phyloP scores from a whole-genome alignment of 1,140 invertebrate species.

The Nephotettix cincticeps region DNA sequence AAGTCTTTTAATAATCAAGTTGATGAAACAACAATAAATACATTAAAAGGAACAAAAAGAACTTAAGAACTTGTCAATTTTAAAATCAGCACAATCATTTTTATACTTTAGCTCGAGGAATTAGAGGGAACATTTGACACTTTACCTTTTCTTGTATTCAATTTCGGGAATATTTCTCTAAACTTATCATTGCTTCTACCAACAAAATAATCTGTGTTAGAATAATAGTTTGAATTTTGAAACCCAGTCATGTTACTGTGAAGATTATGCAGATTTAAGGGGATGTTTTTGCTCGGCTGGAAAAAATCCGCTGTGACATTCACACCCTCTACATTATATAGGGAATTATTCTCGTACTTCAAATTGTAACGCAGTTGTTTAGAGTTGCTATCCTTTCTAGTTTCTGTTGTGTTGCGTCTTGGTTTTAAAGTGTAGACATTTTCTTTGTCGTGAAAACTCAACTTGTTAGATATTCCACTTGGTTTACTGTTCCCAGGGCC shows the following conservation, averaged over 20 bases:
- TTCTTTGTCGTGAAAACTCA: background rate
- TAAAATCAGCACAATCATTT: too few species aligned
- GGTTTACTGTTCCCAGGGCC: background rate
- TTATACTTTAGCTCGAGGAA: background rate
- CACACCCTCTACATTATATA: background rate
- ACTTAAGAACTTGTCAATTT: too few species aligned
- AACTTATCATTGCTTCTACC: conserved; percentile 16
- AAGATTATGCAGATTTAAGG: background rate
- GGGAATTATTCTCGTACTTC: background rate
- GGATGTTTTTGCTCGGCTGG: background rate
- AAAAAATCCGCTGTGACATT: conserved; percentile 8
- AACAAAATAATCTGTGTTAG: background rate
- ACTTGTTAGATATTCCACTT: background rate
- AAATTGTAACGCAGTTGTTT: conserved; percentile 16
- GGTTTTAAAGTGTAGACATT: background rate
- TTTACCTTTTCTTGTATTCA: background rate
- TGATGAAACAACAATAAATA: too few species aligned
- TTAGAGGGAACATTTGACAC: background rate
- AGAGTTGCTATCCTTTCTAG: background rate
- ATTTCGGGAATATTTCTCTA: conserved; percentile 2
- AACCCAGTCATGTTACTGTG: background rate
- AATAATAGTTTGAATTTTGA: background rate
- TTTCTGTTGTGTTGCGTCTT: background rate
- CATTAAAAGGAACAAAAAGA: too few species aligned
- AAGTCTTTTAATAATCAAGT: too few species aligned